Evolutionary conservation across 2,797 vertebrate species (phyloP).

Genomic region (Chelon auratus): DNA sequence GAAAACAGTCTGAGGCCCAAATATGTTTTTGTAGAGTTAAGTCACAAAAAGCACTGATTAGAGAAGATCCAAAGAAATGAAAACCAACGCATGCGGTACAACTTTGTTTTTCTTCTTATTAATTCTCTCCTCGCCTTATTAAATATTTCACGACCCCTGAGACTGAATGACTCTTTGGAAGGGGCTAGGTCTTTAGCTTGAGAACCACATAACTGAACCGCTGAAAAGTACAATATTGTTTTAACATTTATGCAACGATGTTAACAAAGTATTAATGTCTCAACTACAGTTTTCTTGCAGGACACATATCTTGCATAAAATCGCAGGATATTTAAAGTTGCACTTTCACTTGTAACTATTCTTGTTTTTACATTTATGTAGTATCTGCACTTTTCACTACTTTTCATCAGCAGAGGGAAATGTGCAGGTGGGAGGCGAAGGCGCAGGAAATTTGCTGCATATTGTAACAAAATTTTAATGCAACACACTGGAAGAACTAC

Average conservation of each 20-base stretch:
- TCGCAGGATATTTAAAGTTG: neutral
- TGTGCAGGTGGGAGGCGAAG: slow-evolving; percentile 3
- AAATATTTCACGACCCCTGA: slow-evolving; percentile 4
- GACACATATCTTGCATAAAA: too few relatives aligned
- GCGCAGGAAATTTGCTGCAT: slow-evolving; percentile 37
- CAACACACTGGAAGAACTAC: slow-evolving; percentile 16
- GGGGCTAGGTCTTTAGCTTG: neutral
- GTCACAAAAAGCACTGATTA: neutral
- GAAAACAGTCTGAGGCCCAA: neutral
- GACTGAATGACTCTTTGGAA: neutral
- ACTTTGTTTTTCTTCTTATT: neutral
- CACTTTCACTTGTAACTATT: neutral
- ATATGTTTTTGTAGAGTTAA: neutral
- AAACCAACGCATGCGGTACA: neutral
- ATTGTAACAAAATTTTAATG: slow-evolving; percentile 21
- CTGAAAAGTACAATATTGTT: neutral
- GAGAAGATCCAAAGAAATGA: neutral
- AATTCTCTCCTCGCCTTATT: neutral
- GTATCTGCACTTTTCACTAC: neutral
- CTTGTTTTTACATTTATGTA: neutral
- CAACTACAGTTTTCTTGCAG: neutral
- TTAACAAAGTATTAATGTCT: neutral
- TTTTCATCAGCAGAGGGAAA: neutral
- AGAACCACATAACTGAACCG: too few relatives aligned
- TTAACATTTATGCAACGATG: neutral